Percentiles rank a stretch among this genome's conserved stretches.
phyloP scores from a whole-genome alignment of 2,888 invertebrate genomes.

The Silvanus unidentatus region DNA sequence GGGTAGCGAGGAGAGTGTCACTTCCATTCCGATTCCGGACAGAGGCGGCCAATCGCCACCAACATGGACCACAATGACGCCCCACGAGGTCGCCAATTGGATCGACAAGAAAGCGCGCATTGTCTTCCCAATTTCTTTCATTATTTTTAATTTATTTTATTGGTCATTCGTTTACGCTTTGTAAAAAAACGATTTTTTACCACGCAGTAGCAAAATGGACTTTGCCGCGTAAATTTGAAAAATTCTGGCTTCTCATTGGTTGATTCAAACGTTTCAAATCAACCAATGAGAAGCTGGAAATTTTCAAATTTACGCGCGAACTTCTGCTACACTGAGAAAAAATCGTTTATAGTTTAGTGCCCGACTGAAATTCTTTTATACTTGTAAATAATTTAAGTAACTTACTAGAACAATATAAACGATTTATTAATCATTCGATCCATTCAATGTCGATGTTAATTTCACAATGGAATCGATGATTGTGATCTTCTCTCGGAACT shows the following conservation, averaged over 20 bases:
- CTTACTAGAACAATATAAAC: too few species aligned
- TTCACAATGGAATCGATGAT: conserved; percentile 39
- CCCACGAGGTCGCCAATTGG: conserved; percentile 83
- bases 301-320: too few species aligned
- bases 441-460: conserved; percentile 31
- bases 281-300: too few species aligned
- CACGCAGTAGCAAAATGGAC: too few species aligned
- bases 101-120: conserved; percentile 75
- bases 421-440: too few species aligned
- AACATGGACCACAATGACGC: conserved; percentile 76
- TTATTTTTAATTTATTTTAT: conserved; percentile 64
- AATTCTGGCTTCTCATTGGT: too few species aligned
- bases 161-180: conserved; percentile 43
- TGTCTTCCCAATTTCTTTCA: conserved; percentile 69
- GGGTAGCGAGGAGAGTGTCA: conserved; percentile 27
- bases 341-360: too few species aligned
- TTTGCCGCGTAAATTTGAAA: too few species aligned
- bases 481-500: conserved; percentile 29
- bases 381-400: too few species aligned
- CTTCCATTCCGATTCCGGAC: conserved; percentile 31
- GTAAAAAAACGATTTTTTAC: conserved; percentile 14
- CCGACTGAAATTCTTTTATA: too few species aligned
- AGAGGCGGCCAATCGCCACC: conserved; percentile 35
- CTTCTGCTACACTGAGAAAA: too few species aligned
- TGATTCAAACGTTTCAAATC: too few species aligned